Conservation (phyloP, 2,113 vertebrate species). For the Cyprinodon tularosa region DNA sequence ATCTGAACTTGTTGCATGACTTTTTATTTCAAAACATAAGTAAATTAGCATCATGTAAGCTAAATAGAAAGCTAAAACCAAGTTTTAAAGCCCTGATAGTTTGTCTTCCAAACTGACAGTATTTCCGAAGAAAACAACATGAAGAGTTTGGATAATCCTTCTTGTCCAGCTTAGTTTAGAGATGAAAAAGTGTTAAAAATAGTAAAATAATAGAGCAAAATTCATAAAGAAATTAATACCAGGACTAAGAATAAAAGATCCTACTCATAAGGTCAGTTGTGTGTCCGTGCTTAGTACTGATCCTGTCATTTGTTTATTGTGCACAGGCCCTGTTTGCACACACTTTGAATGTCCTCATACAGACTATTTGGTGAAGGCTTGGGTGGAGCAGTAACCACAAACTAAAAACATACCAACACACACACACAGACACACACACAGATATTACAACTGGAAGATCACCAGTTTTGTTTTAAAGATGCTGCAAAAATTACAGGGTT, state of each 20-base stretch:
- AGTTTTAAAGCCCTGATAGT: too few relatives aligned
- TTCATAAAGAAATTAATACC: background rate
- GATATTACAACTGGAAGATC: background rate
- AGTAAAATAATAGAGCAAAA: background rate
- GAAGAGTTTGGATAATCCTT: background rate
- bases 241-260: background rate
- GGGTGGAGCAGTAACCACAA: slow-evolving; percentile 42
- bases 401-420: background rate
- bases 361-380: background rate
- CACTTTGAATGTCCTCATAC: slow-evolving; percentile 20
- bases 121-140: background rate
- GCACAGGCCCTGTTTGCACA: slow-evolving; percentile 20
- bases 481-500: background rate
- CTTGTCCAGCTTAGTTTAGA: background rate
- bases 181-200: background rate
- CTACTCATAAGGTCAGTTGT: background rate
- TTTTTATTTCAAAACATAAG: too few relatives aligned
- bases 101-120: too few relatives aligned
- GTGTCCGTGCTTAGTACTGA: background rate
- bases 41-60: too few relatives aligned
- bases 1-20: too few relatives aligned
- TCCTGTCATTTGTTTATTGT: slow-evolving; percentile 2
- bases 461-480: background rate
- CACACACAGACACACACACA: background rate
- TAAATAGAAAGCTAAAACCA: too few relatives aligned